These are phyloP conservation scores for Istiophorus platypterus DNA, from an alignment of 2,113 vertebrate species.

Conservation along the genomic window DNA sequence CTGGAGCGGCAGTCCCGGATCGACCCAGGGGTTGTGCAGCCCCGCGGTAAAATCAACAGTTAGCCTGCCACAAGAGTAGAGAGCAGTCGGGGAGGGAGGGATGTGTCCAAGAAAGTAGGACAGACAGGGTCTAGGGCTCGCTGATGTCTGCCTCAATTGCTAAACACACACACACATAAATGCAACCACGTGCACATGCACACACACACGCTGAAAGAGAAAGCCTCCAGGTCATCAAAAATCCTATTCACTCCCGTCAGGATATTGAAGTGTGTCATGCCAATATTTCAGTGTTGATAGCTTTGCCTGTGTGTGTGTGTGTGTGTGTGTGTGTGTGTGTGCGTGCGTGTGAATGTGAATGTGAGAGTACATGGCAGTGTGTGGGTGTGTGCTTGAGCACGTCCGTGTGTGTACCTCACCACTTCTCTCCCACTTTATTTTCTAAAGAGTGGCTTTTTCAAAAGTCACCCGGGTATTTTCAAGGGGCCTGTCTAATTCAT, in stretches of 20 bases:
- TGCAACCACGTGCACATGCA: slow-evolving; percentile 24
- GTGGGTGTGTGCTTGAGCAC: slow-evolving; percentile 66
- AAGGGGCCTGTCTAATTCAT: slow-evolving; percentile 74
- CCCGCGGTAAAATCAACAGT: slow-evolving; percentile 82
- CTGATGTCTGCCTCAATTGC: slow-evolving; percentile 51
- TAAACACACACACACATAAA: slow-evolving; percentile 50
- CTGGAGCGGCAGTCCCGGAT: slow-evolving; percentile 68
- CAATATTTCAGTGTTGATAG: slow-evolving; percentile 73
- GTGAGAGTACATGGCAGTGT: neutral
- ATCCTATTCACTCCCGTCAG: slow-evolving; percentile 69
- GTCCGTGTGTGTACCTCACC: slow-evolving; percentile 47
- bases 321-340: slow-evolving; percentile 25
- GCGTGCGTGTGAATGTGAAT: slow-evolving; percentile 2
- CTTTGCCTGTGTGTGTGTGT: slow-evolving; percentile 40
- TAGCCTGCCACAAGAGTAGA: slow-evolving; percentile 46
- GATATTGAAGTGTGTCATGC: slow-evolving; percentile 76
- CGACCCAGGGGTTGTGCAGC: slow-evolving; percentile 70
- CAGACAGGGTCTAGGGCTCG: slow-evolving; percentile 40
- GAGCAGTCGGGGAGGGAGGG: slow-evolving; percentile 28
- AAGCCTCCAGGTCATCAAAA: slow-evolving; percentile 66
- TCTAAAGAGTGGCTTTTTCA: slow-evolving; percentile 73
- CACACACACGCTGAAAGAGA: slow-evolving; percentile 40
- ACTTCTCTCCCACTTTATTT: slow-evolving; percentile 76
- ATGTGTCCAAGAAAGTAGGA: slow-evolving; percentile 57
- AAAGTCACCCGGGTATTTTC: slow-evolving; percentile 71